phyloP scores from a whole-genome alignment of 2,113 vertebrate genomes.

The Parus major region DNA sequence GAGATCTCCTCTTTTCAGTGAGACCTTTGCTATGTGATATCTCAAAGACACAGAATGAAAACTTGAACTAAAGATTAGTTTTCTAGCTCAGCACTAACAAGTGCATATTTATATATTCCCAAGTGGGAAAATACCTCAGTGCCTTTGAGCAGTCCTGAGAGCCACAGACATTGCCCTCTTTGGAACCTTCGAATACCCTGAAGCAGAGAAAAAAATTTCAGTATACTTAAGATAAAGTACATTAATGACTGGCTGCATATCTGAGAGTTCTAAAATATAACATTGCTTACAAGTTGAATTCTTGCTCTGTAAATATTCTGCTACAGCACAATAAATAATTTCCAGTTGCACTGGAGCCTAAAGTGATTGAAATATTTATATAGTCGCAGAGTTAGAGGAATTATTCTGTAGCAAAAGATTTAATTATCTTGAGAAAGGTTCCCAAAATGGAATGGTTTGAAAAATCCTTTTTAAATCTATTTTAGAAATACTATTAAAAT shows the following conservation, averaged over 20 bases:
- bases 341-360: conserved; percentile 53
- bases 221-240: not conserved
- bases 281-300: not conserved
- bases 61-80: not conserved
- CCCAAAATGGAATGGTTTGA: conserved; percentile 24
- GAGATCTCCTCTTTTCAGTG: not conserved
- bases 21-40: not conserved
- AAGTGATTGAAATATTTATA: conserved; percentile 54
- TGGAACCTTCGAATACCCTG: not conserved
- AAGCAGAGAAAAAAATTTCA: not conserved
- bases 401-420: conserved; percentile 38
- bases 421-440: conserved; percentile 48
- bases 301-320: not conserved
- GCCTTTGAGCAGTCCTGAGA: not conserved
- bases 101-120: not conserved
- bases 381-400: conserved; percentile 12
- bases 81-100: not conserved
- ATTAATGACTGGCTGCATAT: not conserved
- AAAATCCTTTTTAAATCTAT: not conserved
- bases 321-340: conserved; percentile 39
- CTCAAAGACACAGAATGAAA: not conserved
- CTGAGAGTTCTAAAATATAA: not conserved
- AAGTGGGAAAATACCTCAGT: not conserved
- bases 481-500: conserved; percentile 1
- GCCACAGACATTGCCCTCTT: not conserved